Conservation (phyloP, 2,888 invertebrate genomes). For the Drosophila parthenogenetica region DNA sequence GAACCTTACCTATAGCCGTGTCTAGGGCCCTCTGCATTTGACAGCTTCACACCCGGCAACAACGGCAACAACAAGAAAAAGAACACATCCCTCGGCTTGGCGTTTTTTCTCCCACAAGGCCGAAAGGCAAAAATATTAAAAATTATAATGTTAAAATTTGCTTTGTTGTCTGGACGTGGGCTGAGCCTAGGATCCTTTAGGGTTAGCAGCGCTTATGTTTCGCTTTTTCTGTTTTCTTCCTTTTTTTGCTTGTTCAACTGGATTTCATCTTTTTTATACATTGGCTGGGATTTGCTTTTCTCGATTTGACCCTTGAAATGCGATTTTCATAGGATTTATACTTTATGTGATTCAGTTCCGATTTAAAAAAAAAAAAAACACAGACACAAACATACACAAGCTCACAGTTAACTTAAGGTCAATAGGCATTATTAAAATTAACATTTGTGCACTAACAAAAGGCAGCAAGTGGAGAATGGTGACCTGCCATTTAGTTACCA, state of each 20-base stretch:
- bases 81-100: constrained; percentile 22
- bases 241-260: constrained; percentile 31
- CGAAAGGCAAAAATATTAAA: constrained; percentile 75
- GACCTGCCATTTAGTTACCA: constrained; percentile 57
- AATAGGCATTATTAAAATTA: constrained; percentile 69
- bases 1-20: constrained; percentile 54
- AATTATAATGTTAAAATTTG: constrained; percentile 78
- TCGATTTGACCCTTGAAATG: constrained; percentile 73
- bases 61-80: constrained; percentile 34
- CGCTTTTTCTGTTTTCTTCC: constrained; percentile 15
- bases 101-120: constrained; percentile 39
- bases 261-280: constrained; percentile 42
- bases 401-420: constrained; percentile 17
- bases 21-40: constrained; percentile 71
- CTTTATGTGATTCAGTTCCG: constrained; percentile 32
- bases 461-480: constrained; percentile 9
- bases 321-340: constrained; percentile 71
- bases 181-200: constrained; percentile 58
- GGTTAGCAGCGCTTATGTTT: constrained; percentile 46
- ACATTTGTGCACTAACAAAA: constrained; percentile 57
- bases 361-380: constrained; percentile 7
- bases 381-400: neutral
- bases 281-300: constrained; percentile 62
- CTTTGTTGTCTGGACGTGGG: constrained; percentile 59
- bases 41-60: constrained; percentile 74